Evolutionary conservation across 1,140 invertebrate genomes (phyloP).

Genomic region (Ceratosolen solmsi): DNA sequence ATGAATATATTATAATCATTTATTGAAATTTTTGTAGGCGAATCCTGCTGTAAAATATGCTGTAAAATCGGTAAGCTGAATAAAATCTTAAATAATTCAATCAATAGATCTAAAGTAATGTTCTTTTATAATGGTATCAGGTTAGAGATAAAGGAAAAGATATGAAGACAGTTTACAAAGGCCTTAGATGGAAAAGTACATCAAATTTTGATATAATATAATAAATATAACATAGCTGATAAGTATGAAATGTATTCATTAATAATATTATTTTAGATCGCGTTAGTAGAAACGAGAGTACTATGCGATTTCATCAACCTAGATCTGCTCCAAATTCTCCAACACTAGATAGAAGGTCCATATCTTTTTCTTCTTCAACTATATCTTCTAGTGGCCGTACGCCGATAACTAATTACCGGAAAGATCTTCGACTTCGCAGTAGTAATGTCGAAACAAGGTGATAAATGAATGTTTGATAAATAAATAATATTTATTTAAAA

Average conservation of each 20-base stretch:
- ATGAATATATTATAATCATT: not conserved
- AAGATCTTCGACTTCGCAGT: slow-evolving; percentile 70
- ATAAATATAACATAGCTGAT: too few relatives aligned
- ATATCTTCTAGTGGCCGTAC: slow-evolving; percentile 69
- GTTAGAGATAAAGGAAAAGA: slow-evolving; percentile 85
- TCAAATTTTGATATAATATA: slow-evolving; percentile 2
- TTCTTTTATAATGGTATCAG: slow-evolving; percentile 66
- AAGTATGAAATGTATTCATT: too few relatives aligned
- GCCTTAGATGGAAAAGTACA: slow-evolving; percentile 79
- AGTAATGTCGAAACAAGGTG: slow-evolving; percentile 71
- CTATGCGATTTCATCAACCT: slow-evolving; percentile 71
- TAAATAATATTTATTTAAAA: not conserved
- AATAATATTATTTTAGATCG: slow-evolving; percentile 61
- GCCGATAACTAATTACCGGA: slow-evolving; percentile 73
- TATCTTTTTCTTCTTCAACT: slow-evolving; percentile 68
- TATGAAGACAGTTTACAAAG: slow-evolving; percentile 83
- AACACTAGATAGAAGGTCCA: slow-evolving; percentile 73
- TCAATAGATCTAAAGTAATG: slow-evolving; percentile 25
- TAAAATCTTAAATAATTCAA: not conserved
- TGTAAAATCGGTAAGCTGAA: slow-evolving; percentile 82
- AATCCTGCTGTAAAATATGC: slow-evolving; percentile 88
- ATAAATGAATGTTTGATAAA: not conserved
- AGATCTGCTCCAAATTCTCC: slow-evolving; percentile 81
- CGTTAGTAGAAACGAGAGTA: slow-evolving; percentile 67
- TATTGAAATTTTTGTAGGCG: slow-evolving; percentile 72